These are phyloP conservation scores for Acleris emargana DNA, from an alignment of 2,888 invertebrate genomes.

Conservation along the genomic window DNA sequence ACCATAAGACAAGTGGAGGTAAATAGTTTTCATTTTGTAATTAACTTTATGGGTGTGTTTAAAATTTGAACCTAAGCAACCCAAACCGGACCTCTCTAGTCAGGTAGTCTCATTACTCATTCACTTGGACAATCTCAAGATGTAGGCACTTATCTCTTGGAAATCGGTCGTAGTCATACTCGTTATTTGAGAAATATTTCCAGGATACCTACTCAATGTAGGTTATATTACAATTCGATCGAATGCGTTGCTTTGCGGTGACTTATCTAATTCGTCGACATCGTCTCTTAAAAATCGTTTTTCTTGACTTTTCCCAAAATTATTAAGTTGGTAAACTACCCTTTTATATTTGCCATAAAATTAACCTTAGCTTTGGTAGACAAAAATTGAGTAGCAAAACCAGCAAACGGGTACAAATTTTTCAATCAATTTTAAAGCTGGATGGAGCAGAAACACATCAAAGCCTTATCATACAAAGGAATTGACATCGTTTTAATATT, in stretches of 20 bases:
- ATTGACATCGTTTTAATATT: too few species aligned
- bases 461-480: too few species aligned
- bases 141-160: constrained; percentile 12
- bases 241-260: neutral
- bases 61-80: neutral
- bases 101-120: constrained; percentile 29
- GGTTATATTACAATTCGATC: neutral
- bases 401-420: too few species aligned
- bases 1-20: constrained; percentile 18
- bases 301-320: too few species aligned
- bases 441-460: too few species aligned
- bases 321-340: too few species aligned
- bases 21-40: neutral
- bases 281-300: too few species aligned
- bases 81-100: constrained; percentile 25
- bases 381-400: too few species aligned
- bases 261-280: too few species aligned
- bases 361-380: too few species aligned
- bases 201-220: neutral
- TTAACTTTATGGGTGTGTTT: neutral
- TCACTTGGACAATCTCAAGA: constrained; percentile 22
- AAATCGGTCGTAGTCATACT: constrained; percentile 5
- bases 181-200: constrained; percentile 6
- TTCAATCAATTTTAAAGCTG: too few species aligned
- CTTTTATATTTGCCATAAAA: too few species aligned